Percentiles rank a stretch among this genome's conserved stretches.
phyloP scores from a whole-genome alignment of 2,113 vertebrate species.

The Willisornis vidua region DNA sequence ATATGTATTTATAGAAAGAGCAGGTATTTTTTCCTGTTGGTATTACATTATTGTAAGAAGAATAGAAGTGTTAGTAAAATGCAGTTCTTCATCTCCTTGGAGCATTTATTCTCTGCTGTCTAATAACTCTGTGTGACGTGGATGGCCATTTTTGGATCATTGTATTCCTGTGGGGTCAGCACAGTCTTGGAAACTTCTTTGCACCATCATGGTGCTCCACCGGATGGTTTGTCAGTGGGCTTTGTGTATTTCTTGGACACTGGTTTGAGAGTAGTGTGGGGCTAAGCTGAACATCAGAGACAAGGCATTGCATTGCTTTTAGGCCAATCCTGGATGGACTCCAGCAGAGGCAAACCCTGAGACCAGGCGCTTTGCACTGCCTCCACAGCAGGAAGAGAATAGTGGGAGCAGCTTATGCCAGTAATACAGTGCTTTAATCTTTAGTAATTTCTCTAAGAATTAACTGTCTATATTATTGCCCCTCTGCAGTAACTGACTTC shows the following conservation, averaged over 20 bases:
- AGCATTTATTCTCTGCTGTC: background rate
- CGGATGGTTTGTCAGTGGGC: background rate
- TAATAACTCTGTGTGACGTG: background rate
- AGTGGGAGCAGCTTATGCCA: background rate
- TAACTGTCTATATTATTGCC: fast-evolving
- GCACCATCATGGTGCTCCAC: fast-evolving
- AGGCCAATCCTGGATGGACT: background rate
- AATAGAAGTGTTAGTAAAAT: background rate
- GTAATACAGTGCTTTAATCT: background rate
- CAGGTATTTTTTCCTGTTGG: background rate
- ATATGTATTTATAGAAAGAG: conserved; percentile 23
- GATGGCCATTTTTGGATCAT: fast-evolving
- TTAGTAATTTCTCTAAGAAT: background rate
- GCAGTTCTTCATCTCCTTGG: background rate
- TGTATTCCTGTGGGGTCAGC: background rate
- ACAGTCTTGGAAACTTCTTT: background rate
- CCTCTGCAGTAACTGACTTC: background rate
- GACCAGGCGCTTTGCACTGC: background rate
- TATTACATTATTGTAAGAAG: background rate
- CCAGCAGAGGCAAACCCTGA: background rate
- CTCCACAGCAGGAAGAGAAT: background rate
- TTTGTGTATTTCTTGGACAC: background rate
- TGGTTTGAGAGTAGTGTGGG: fast-evolving
- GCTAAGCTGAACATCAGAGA: background rate
- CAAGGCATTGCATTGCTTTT: background rate